These are phyloP conservation scores for Microchrysa polita DNA, from an alignment of 2,888 invertebrate genomes.

Conservation along the genomic window DNA sequence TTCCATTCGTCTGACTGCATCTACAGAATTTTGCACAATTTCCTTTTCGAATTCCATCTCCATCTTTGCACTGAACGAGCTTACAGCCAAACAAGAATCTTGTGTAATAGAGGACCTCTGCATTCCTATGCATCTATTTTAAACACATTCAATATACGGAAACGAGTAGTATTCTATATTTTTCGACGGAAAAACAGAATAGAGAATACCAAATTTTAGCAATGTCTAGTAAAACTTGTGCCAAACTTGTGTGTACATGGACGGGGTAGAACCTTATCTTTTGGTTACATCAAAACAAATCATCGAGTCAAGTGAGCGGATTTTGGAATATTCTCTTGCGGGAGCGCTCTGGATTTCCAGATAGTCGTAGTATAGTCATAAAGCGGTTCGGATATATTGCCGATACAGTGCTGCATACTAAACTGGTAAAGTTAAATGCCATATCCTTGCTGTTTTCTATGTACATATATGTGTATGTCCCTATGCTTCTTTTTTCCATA, in stretches of 20 bases:
- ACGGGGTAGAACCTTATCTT: slow-evolving; percentile 45
- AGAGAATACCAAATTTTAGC: slow-evolving; percentile 43
- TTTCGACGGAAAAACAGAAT: too few species aligned
- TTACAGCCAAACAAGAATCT: not conserved
- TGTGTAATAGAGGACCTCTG: slow-evolving; percentile 9
- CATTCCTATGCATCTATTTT: slow-evolving; percentile 14
- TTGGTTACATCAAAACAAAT: slow-evolving; percentile 49
- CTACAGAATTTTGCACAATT: slow-evolving; percentile 36
- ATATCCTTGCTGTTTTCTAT: too few species aligned
- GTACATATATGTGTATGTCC: too few species aligned
- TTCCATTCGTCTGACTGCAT: slow-evolving; percentile 42
- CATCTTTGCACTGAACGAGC: not conserved
- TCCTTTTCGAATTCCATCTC: slow-evolving; percentile 27
- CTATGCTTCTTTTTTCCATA: too few species aligned
- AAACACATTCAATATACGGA: too few species aligned
- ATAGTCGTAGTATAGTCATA: too few species aligned
- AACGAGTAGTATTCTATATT: too few species aligned
- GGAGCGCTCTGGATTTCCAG: too few species aligned
- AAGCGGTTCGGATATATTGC: not conserved
- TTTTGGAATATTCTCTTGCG: slow-evolving; percentile 31
- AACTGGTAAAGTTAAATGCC: not conserved
- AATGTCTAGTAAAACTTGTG: slow-evolving; percentile 46
- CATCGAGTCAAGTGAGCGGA: slow-evolving; percentile 44
- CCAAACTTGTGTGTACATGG: slow-evolving; percentile 46
- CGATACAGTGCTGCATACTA: not conserved